Evolutionary conservation across 2,113 vertebrate species (phyloP).

Genomic region (Amazona vittata): DNA sequence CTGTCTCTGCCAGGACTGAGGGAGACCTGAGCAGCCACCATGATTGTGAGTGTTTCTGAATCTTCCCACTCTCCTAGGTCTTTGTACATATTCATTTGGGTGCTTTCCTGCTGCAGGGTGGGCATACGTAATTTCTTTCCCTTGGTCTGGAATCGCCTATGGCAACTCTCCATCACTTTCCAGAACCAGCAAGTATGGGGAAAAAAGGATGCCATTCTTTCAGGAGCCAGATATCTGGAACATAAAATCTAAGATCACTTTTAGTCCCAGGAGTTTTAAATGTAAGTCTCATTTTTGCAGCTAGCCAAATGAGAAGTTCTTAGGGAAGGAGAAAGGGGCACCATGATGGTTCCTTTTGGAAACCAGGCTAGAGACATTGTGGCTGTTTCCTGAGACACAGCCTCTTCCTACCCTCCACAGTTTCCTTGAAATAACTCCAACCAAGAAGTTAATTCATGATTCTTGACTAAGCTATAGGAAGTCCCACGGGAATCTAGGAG

Average conservation of each 20-base stretch:
- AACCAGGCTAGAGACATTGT: background rate
- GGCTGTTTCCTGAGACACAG: background rate
- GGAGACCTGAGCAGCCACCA: background rate
- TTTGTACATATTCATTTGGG: too few species aligned
- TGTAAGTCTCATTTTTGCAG: background rate
- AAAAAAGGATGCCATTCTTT: rapidly evolving
- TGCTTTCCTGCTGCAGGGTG: rapidly evolving
- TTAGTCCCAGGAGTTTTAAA: background rate
- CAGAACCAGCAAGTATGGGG: background rate
- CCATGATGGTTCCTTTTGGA: background rate
- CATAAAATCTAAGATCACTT: background rate
- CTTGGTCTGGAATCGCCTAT: background rate
- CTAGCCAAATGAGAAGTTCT: background rate
- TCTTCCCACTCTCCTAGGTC: background rate
- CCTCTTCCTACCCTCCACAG: background rate
- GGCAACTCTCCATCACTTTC: background rate
- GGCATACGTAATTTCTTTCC: background rate
- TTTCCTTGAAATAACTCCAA: constrained; percentile 6
- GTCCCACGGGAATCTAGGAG: background rate
- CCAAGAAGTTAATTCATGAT: constrained; percentile 27
- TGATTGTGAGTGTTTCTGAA: rapidly evolving
- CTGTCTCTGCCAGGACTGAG: background rate
- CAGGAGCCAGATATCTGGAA: background rate
- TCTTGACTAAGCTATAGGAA: constrained; percentile 43
- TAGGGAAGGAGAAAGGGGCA: background rate